A percentile compares a stretch with the other conserved stretches of the same genome.
These are phyloP conservation scores for Galaxias olidus DNA, from an alignment of 2,797 vertebrate genomes.

Conservation along the genomic window DNA sequence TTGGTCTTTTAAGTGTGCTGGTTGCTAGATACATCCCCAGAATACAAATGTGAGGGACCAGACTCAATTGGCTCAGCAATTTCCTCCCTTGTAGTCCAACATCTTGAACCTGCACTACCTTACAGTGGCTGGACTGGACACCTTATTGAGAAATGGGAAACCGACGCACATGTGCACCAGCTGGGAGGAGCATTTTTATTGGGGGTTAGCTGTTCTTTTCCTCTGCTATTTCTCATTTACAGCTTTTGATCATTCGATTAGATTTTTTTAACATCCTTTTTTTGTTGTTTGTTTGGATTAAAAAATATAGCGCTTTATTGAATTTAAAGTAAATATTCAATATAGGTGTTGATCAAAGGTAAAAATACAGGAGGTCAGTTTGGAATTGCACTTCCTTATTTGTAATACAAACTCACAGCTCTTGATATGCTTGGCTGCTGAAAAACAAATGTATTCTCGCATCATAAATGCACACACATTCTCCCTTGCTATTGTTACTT, in stretches of 20 bases:
- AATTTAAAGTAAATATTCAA: too few relatives aligned
- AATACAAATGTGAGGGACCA: slow-evolving; percentile 33
- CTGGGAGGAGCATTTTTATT: slow-evolving; percentile 53
- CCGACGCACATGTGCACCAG: slow-evolving; percentile 60
- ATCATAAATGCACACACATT: too few relatives aligned
- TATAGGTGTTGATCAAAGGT: too few relatives aligned
- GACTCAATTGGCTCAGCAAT: slow-evolving; percentile 32
- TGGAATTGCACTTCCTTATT: too few relatives aligned
- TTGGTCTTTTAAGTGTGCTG: too few relatives aligned
- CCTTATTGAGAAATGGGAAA: slow-evolving; percentile 45
- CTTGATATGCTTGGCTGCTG: too few relatives aligned
- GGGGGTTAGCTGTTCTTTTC: slow-evolving; percentile 33
- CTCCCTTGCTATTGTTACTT: too few relatives aligned
- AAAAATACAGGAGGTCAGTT: too few relatives aligned
- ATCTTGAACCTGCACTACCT: slow-evolving; percentile 58
- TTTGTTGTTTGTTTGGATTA: too few relatives aligned
- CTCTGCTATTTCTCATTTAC: slow-evolving; percentile 41
- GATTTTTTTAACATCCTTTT: slow-evolving; percentile 6
- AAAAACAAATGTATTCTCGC: too few relatives aligned
- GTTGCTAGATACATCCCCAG: slow-evolving; percentile 48
- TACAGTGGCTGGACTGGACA: slow-evolving; percentile 44
- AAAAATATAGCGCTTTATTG: too few relatives aligned
- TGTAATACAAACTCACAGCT: too few relatives aligned
- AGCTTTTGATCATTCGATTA: slow-evolving; percentile 41
- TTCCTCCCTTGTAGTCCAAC: slow-evolving; percentile 35